Evolutionary conservation across 2,888 invertebrate genomes (phyloP).

Genomic region (Diachrysia chrysitis): DNA sequence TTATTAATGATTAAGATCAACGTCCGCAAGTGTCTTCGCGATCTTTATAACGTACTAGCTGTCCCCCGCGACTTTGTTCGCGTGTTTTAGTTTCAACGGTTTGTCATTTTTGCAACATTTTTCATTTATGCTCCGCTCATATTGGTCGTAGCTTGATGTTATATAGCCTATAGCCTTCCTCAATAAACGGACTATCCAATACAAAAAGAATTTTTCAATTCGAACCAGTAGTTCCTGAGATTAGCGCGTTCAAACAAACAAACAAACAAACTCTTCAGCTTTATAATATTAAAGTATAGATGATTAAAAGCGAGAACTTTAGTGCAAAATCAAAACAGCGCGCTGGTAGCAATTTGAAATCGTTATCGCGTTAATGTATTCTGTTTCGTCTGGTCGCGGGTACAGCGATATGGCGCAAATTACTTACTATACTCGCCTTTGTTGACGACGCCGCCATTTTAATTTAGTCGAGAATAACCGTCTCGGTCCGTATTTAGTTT

Average conservation of each 20-base stretch:
- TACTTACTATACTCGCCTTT: conserved; percentile 61
- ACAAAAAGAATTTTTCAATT: too few species aligned
- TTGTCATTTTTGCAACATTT: too few species aligned
- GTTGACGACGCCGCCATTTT: conserved; percentile 74
- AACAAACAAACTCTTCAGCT: too few species aligned
- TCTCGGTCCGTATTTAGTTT: conserved; percentile 61
- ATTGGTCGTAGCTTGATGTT: too few species aligned
- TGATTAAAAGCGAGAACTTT: conserved; percentile 26
- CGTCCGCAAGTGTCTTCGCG: conserved; percentile 16
- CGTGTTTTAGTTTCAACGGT: too few species aligned
- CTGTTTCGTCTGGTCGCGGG: conserved; percentile 59
- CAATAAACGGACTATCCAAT: too few species aligned
- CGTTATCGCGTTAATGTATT: conserved; percentile 62
- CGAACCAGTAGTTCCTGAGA: too few species aligned
- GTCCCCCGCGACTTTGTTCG: too few species aligned
- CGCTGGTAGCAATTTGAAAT: conserved; percentile 56
- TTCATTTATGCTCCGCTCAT: too few species aligned
- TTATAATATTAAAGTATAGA: too few species aligned
- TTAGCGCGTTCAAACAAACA: too few species aligned
- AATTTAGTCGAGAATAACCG: conserved; percentile 70
- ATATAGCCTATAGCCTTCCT: too few species aligned
- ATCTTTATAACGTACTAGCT: conserved; percentile 23
- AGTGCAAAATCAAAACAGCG: conserved; percentile 29
- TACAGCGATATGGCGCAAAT: conserved; percentile 65
- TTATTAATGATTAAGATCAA: conserved; percentile 27